Percentiles rank a stretch among this genome's conserved stretches.
Conservation (phyloP, 64 coral and sea anemone genomes). For the Porites australiensis region DNA sequence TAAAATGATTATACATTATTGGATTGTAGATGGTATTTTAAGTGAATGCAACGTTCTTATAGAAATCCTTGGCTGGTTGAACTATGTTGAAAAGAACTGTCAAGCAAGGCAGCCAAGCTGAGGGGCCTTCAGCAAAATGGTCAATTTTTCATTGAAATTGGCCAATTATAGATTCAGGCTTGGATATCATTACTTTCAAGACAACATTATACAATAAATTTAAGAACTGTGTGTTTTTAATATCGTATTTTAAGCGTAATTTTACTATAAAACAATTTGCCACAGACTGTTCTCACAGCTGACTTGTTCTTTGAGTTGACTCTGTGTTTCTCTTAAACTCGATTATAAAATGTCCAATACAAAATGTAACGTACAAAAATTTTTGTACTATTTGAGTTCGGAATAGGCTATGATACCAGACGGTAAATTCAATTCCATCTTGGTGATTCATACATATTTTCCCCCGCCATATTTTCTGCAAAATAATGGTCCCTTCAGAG, state of each 20-base stretch:
- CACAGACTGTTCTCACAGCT: too few species aligned
- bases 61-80: not conserved
- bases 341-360: not conserved
- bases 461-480: too few species aligned
- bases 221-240: constrained; percentile 6
- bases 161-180: not conserved
- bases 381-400: too few species aligned
- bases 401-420: too few species aligned
- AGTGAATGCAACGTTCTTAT: not conserved
- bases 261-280: not conserved
- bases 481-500: too few species aligned
- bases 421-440: too few species aligned
- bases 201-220: not conserved
- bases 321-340: not conserved
- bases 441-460: too few species aligned
- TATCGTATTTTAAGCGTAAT: not conserved
- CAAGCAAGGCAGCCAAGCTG: not conserved
- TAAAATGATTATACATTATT: not conserved
- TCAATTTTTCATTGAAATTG: not conserved
- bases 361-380: not conserved
- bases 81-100: not conserved
- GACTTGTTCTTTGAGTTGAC: not conserved
- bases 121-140: not conserved
- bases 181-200: not conserved
- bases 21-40: not conserved